Percentiles rank a stretch among this genome's conserved stretches.
Conservation (phyloP, 2,797 vertebrate species). For the Melanotaenia nigrans region DNA sequence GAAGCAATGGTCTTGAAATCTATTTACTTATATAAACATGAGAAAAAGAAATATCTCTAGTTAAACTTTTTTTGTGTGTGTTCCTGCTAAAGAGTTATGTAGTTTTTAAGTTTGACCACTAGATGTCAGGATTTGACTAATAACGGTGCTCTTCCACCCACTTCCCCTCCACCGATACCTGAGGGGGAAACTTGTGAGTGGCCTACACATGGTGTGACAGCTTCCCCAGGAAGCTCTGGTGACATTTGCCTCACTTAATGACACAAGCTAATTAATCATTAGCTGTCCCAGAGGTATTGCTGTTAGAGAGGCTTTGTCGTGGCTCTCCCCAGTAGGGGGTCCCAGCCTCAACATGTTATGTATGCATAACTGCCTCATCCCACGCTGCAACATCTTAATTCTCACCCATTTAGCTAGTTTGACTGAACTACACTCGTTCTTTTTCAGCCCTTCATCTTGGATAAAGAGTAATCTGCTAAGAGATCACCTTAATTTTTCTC, state of each 20-base stretch:
- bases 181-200: constrained; percentile 80
- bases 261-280: constrained; percentile 99
- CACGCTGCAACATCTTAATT: constrained; percentile 82
- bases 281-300: constrained; percentile 95
- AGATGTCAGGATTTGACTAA: constrained; percentile 90
- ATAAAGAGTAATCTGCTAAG: constrained; percentile 62
- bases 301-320: constrained; percentile 91
- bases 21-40: neutral
- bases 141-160: constrained; percentile 58
- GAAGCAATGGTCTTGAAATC: neutral
- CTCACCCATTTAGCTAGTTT: constrained; percentile 79
- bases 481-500: constrained; percentile 54
- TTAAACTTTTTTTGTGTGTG: neutral
- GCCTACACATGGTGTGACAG: constrained; percentile 87
- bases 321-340: constrained; percentile 90
- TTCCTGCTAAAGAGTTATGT: constrained; percentile 12
- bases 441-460: constrained; percentile 66
- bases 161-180: constrained; percentile 62
- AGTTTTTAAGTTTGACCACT: constrained; percentile 80
- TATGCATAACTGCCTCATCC: constrained; percentile 87
- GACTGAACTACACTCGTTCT: constrained; percentile 69
- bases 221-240: constrained; percentile 92
- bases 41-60: neutral
- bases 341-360: constrained; percentile 89
- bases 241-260: constrained; percentile 99